phyloP scores from a whole-genome alignment of 2,113 vertebrate genomes.

The Callospermophilus lateralis region DNA sequence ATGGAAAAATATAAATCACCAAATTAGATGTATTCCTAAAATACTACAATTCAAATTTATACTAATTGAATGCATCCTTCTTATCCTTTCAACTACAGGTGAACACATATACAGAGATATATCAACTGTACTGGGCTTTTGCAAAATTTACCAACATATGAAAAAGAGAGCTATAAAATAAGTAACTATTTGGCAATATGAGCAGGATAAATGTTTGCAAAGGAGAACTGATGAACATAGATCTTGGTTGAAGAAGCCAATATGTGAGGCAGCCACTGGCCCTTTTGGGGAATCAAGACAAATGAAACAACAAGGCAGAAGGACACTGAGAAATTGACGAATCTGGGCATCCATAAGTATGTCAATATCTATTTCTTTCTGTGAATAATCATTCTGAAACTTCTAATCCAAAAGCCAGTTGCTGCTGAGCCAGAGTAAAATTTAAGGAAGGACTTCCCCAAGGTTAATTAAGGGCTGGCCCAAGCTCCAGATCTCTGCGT shows the following conservation, averaged over 20 bases:
- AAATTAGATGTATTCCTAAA: not conserved
- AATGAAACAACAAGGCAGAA: slow-evolving; percentile 77
- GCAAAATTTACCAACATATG: not conserved
- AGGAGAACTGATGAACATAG: slow-evolving; percentile 78
- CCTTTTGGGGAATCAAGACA: slow-evolving; percentile 70
- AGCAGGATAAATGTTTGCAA: not conserved
- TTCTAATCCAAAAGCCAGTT: slow-evolving; percentile 71
- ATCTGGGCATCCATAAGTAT: slow-evolving; percentile 75
- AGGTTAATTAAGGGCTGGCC: slow-evolving; percentile 56
- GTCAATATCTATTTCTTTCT: slow-evolving; percentile 84
- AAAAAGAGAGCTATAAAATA: not conserved
- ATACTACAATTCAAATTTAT: not conserved
- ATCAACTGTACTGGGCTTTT: not conserved
- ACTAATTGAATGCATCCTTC: not conserved
- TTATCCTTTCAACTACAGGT: not conserved
- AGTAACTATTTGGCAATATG: not conserved
- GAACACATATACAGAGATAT: not conserved
- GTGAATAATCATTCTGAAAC: slow-evolving; percentile 78
- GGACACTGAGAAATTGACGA: slow-evolving; percentile 81
- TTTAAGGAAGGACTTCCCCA: slow-evolving; percentile 56
- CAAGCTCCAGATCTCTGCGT: not conserved
- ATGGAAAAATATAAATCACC: not conserved
- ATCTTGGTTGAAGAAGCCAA: slow-evolving; percentile 79
- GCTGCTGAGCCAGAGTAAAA: slow-evolving; percentile 72
- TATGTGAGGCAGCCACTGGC: slow-evolving; percentile 13